Conservation (phyloP, 2,113 vertebrate genomes). For the Amia ocellicauda region DNA sequence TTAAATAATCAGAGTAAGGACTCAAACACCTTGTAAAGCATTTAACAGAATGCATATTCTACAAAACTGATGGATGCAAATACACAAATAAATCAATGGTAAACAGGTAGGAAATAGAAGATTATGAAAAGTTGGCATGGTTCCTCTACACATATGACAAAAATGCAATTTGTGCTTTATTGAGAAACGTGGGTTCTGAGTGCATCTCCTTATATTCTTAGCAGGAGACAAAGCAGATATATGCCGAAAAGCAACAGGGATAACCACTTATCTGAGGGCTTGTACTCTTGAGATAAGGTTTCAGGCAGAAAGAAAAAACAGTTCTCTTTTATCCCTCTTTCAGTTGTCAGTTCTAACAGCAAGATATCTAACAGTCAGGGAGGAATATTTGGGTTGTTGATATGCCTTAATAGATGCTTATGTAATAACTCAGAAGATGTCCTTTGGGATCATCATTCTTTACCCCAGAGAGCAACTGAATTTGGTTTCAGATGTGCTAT, state of each 20-base stretch:
- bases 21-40: constrained; percentile 9
- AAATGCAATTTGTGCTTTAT: constrained; percentile 5
- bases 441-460: no score
- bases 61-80: constrained; percentile 12
- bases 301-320: not conserved
- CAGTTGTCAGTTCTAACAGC: not conserved
- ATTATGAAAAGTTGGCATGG: constrained; percentile 12
- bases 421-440: no score
- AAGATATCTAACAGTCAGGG: not conserved
- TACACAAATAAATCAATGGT: not conserved
- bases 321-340: not conserved
- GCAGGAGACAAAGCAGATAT: constrained; percentile 1
- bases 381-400: no score
- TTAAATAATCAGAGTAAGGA: not conserved
- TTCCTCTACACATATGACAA: constrained; percentile 13
- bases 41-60: not conserved
- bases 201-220: not conserved
- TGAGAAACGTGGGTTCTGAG: not conserved
- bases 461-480: no score
- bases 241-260: not conserved
- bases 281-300: not conserved
- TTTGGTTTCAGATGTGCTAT: no score
- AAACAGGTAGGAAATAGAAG: not conserved
- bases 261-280: constrained; percentile 11
- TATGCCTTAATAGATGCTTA: not conserved